Evolutionary conservation across 2,113 vertebrate species (phyloP), one percentile per base, ranked within the genome.

Genomic region (Mystacornis crossleyi): DNA sequence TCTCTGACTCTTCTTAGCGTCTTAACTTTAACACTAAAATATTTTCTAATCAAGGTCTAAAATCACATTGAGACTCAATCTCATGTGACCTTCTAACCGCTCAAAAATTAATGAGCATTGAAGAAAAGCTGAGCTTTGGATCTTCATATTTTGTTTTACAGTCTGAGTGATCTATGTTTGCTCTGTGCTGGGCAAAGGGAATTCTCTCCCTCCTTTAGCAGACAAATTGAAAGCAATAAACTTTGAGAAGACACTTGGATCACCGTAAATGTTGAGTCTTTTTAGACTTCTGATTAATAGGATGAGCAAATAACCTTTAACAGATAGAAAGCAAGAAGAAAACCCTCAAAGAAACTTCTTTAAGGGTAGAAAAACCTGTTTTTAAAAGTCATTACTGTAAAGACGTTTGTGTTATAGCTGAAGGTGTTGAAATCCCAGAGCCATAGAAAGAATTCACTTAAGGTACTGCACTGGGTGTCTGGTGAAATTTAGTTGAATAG

Each of bases 51-150:
- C 75, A 60, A 74, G 60, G 31, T 89, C 33, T 89, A 55, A 88
- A 81, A 92, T 60, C 28, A 40, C 74, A 60, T 2, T 62, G 72
- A 92, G 55, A 54, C 28, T 83, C 47, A 26, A 34, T 62, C 74
- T 93, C 71, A 17, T 28, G 64, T 92, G 85, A 94, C 95, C 72
- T 93, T 90, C 73, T 93, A 93, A 86, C 71, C 51, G 83, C 43
- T 89, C 53, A 83, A 86, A 90, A 88, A 67, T 71, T 96, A 95
- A 96, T 85, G 90, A 95, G 38, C 62, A 64, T 45, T 28, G 86
- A 93, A 89, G 65, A 75, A 77, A 78, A 84, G n/a, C 47, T 81
- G 66, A 87, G 71, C 71, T 92, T 85, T 53, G 50, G 28, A 70
- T 82, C 70, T 62, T 85, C 18, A 12, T 73, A 48, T 85, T 87